Conservation (phyloP, 2,888 invertebrate genomes). For the Dromius quadrimaculatus region DNA sequence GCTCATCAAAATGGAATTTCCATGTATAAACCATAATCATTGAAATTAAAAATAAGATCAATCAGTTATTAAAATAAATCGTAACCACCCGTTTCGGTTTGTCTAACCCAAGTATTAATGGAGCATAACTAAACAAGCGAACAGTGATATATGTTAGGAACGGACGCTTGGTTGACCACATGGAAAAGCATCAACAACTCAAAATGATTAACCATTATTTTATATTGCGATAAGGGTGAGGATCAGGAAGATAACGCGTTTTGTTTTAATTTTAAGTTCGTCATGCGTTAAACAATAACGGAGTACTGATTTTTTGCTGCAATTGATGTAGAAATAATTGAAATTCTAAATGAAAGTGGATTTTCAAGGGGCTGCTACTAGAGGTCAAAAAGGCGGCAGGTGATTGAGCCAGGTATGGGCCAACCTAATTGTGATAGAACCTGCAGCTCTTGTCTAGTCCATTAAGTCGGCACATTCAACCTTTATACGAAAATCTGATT, state of each 20-base stretch:
- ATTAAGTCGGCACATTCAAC: slow-evolving; percentile 44
- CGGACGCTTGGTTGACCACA: slow-evolving; percentile 43
- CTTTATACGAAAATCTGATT: slow-evolving; percentile 35
- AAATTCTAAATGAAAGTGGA: no score
- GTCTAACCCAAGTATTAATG: slow-evolving; percentile 37
- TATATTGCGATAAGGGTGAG: slow-evolving; percentile 25
- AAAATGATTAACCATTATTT: slow-evolving; percentile 15
- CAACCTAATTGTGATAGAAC: slow-evolving; percentile 40
- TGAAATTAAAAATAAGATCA: no score
- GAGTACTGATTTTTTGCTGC: slow-evolving; percentile 18
- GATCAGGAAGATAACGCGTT: slow-evolving; percentile 17
- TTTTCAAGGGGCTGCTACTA: slow-evolving; percentile 8
- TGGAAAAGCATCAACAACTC: slow-evolving; percentile 49
- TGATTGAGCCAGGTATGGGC: slow-evolving; percentile 39
- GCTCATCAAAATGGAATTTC: no score
- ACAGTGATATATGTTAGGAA: slow-evolving; percentile 48
- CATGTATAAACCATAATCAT: no score
- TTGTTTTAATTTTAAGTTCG: slow-evolving; percentile 39
- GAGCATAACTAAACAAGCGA: slow-evolving; percentile 49
- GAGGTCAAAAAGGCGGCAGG: slow-evolving; percentile 41
- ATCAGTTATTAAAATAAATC: slow-evolving; percentile 29
- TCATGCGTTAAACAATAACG: slow-evolving; percentile 44
- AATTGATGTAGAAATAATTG: slow-evolving; percentile 25
- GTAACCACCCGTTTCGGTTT: background rate
- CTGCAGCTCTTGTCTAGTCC: slow-evolving; percentile 24